Percentiles rank a stretch among this genome's conserved stretches.
These are phyloP conservation scores for Mizuhopecten yessoensis DNA, from an alignment of 1,140 invertebrate species.

Conservation along the genomic window DNA sequence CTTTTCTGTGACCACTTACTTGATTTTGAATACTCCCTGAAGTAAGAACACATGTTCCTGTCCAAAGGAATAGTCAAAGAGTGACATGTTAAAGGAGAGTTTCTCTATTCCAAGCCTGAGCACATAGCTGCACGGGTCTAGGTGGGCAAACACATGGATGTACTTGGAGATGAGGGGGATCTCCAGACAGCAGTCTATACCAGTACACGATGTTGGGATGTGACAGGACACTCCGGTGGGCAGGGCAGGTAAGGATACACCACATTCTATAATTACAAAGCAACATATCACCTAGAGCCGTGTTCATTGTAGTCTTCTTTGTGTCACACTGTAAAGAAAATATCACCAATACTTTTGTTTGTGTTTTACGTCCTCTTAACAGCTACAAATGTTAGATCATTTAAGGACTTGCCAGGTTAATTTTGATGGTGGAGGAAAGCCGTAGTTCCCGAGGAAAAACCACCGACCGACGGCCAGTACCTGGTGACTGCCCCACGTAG, in stretches of 20 bases:
- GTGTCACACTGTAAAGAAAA: too few relatives aligned
- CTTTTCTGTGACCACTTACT: constrained; percentile 52
- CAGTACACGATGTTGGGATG: constrained; percentile 46
- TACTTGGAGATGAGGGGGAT: constrained; percentile 52
- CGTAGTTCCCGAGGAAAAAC: too few relatives aligned
- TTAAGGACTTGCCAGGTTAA: too few relatives aligned
- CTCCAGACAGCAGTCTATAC: constrained; percentile 60
- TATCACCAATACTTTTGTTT: too few relatives aligned
- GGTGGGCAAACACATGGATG: constrained; percentile 53
- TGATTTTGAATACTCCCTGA: constrained; percentile 57
- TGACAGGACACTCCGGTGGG: background rate
- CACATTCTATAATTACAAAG: background rate
- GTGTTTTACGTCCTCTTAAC: too few relatives aligned
- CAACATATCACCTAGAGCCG: background rate
- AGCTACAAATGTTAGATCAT: too few relatives aligned
- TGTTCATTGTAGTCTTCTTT: too few relatives aligned
- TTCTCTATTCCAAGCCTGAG: constrained; percentile 65
- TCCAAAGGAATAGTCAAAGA: constrained; percentile 61
- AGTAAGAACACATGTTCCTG: constrained; percentile 48
- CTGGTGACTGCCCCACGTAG: too few relatives aligned
- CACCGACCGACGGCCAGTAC: too few relatives aligned
- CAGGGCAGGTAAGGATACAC: background rate
- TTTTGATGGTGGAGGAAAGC: too few relatives aligned
- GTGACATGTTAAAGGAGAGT: constrained; percentile 51
- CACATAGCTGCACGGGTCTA: constrained; percentile 60